phyloP scores from a whole-genome alignment of 2,113 vertebrate genomes.

The Arvicanthis niloticus region DNA sequence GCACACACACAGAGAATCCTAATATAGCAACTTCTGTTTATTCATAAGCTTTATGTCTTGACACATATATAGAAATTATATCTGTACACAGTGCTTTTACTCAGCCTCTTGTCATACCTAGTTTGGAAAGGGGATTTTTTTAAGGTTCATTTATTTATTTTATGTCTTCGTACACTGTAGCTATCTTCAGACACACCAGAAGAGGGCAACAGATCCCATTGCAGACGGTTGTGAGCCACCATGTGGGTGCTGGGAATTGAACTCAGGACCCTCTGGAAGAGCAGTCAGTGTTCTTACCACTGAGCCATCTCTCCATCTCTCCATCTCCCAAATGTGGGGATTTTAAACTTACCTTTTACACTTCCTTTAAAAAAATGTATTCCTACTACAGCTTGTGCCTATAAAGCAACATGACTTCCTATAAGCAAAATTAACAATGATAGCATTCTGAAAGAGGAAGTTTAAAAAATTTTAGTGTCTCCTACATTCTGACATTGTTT shows the following conservation, averaged over 20 bases:
- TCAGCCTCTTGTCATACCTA: neutral
- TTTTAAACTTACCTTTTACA: conserved; percentile 8
- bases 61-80: neutral
- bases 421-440: neutral
- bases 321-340: neutral
- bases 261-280: no score
- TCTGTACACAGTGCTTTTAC: neutral
- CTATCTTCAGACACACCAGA: no score
- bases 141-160: no score
- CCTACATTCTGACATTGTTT: conserved; percentile 20
- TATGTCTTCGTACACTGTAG: no score
- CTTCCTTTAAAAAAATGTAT: conserved; percentile 8
- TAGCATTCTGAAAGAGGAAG: neutral
- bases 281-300: no score
- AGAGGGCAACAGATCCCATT: no score
- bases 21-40: neutral
- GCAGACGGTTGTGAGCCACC: no score
- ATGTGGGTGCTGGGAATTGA: no score
- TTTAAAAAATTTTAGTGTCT: neutral
- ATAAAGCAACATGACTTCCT: neutral
- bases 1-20: neutral
- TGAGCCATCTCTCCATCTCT: no score
- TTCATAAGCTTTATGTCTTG: neutral
- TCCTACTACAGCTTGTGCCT: neutral
- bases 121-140: neutral